Conservation (phyloP, 1,140 invertebrate species). For the Pogonomyrmex californicus region DNA sequence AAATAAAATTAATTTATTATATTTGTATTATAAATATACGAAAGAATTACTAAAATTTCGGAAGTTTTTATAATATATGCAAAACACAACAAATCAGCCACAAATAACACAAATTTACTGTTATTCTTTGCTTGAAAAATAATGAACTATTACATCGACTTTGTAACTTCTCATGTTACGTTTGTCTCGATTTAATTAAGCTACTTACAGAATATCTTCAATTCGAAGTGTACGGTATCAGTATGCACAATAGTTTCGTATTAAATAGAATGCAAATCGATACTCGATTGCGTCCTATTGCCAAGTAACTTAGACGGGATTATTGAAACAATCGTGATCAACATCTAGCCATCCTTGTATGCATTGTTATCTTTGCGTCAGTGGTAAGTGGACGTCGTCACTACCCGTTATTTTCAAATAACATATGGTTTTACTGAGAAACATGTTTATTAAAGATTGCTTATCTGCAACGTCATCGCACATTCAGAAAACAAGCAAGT, state of each 20-base stretch:
- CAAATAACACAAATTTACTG: not conserved
- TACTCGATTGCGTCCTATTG: conserved; percentile 48
- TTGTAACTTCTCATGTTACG: not conserved
- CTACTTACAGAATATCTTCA: not conserved
- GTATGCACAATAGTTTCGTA: conserved; percentile 23
- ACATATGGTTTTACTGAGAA: not conserved
- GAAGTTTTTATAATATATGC: not conserved
- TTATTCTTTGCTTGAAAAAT: not conserved
- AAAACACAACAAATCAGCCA: not conserved
- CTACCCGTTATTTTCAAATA: not conserved
- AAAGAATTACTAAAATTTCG: not conserved
- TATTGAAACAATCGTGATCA: conserved; percentile 33
- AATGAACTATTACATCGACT: not conserved
- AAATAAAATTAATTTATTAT: not conserved
- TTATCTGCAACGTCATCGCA: not conserved
- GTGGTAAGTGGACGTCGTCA: not conserved
- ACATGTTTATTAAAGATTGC: not conserved
- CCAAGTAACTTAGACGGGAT: conserved; percentile 37
- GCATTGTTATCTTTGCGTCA: not conserved
- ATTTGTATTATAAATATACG: not conserved
- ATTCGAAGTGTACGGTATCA: not conserved
- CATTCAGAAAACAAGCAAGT: not conserved
- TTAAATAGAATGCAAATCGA: conserved; percentile 55
- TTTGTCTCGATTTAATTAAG: conserved; percentile 34
- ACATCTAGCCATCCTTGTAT: not conserved